These are phyloP conservation scores for Gari tellinella DNA, from an alignment of 2,888 invertebrate genomes.

Conservation along the genomic window DNA sequence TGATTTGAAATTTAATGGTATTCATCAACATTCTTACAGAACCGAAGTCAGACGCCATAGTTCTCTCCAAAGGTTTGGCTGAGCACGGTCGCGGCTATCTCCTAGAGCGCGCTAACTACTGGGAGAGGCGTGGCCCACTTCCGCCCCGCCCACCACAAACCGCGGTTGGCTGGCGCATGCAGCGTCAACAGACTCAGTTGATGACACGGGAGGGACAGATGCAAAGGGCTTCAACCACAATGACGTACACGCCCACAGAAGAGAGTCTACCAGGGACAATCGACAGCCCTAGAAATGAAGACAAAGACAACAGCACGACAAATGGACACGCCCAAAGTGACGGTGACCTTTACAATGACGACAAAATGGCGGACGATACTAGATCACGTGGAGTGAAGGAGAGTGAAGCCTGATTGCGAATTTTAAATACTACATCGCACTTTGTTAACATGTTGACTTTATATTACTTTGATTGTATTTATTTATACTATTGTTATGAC, in stretches of 20 bases:
- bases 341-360: no score
- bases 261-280: conserved; percentile 26
- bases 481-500: no score
- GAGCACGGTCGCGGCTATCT: conserved; percentile 64
- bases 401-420: no score
- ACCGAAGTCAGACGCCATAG: conserved; percentile 42
- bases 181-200: conserved; percentile 41
- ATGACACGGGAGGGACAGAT: conserved; percentile 19
- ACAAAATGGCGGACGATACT: no score
- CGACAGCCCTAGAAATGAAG: conserved; percentile 12
- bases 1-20: no score
- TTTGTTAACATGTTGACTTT: no score
- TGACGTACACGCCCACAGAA: conserved; percentile 30
- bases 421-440: no score
- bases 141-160: conserved; percentile 67
- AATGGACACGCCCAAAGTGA: no score
- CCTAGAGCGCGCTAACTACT: conserved; percentile 62
- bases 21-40: conserved; percentile 24
- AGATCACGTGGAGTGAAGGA: no score
- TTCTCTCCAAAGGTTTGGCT: conserved; percentile 51
- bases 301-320: no score
- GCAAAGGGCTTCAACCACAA: conserved; percentile 14
- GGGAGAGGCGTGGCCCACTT: conserved; percentile 63
- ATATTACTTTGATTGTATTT: no score
- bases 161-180: conserved; percentile 60